Percentiles rank a stretch among this genome's conserved stretches.
Conservation (phyloP, 1,140 invertebrate genomes). For the Aporrectodea caliginosa region DNA sequence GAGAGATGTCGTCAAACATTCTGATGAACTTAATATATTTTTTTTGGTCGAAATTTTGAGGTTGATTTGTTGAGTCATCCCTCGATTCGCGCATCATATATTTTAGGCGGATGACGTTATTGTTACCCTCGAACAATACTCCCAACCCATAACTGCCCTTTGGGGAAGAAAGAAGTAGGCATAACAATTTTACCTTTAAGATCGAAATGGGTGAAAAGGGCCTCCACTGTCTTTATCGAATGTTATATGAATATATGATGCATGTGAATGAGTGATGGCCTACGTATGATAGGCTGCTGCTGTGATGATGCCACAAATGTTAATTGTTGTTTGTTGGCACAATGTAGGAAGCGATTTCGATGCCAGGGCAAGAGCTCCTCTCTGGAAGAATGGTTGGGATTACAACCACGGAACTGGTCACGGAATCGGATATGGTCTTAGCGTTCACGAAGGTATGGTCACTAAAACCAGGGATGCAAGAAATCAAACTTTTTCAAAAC, state of each 20-base stretch:
- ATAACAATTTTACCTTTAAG: background rate
- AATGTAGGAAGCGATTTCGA: constrained; percentile 61
- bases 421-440: constrained; percentile 88
- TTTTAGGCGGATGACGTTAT: no score
- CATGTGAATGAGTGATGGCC: background rate
- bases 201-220: background rate
- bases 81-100: no score
- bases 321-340: no score
- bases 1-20: no score
- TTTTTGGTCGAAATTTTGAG: no score
- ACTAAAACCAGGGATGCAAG: no score
- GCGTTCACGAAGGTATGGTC: constrained; percentile 89
- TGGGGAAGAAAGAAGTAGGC: no score
- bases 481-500: no score
- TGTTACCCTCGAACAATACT: no score
- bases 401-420: constrained; percentile 96
- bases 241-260: background rate
- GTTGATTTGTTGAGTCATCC: no score
- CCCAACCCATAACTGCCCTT: no score
- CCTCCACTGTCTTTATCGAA: background rate
- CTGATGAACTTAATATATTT: no score
- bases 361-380: constrained; percentile 71
- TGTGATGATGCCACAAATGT: background rate
- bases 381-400: constrained; percentile 90
- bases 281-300: background rate